Base-by-base conservation (phyloP, 2,888 invertebrate genomes). In the Agrotis clavis region DNA sequence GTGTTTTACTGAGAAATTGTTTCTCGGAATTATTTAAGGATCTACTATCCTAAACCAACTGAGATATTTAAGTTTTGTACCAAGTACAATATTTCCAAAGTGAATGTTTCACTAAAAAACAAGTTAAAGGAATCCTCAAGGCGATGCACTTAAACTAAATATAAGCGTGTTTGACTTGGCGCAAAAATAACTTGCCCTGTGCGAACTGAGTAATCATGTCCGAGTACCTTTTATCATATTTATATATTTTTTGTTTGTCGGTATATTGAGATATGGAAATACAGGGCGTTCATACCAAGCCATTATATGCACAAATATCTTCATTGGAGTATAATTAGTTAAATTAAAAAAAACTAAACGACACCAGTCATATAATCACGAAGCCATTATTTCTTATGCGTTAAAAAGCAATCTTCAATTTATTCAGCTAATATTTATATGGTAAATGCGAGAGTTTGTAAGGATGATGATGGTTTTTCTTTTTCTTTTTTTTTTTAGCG, bases 71-170 rank as follows among this genome's bases (percentile, higher is more conserved):
- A 5, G 30, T 30, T 30, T 35, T 35, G 1, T 35, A 7, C 35
- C 35, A 13, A 57, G n/a, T n/a, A 56, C 51, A 63, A 47, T 66
- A 19, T 13, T n/a, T 2, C 4, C 13, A 61, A 65, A 69, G 30
- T 41, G 35, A 57, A 66, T 18, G 53, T 47, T 54, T 59, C 14
- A 61, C 56, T 74, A 56, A 74, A 53, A 56, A 68, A 73, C 61
- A 47, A 56, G 71, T 64, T 35, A 59, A 67, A 71, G 67, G 67
- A 80, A 74, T 68, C 56, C 61, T 67, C 71, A 76, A 77, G 79
- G 67, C 79, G 65, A 68, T 83, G 79, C 74, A 83, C 83, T 81
- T 79, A 71, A 74, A 69, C 75, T 79, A 82, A 80, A 83, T 82
- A 77, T 80, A 83, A 77, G 53, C 53, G 56, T 25, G 62, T 54